Conservation (phyloP, 2,797 vertebrate genomes). For the Sternarchorhynchus goeldii region DNA sequence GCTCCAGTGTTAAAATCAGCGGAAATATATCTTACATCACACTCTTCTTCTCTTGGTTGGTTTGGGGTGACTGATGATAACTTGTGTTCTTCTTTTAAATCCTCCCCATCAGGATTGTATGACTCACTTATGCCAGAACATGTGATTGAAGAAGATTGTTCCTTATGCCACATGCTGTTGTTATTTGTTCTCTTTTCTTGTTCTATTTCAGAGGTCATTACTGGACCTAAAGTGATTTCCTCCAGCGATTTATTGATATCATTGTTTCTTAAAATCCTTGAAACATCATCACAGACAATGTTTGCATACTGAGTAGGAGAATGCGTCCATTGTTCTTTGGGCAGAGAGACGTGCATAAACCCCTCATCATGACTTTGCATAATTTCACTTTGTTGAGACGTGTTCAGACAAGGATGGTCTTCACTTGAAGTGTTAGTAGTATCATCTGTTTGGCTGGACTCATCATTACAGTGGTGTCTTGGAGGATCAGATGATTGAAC, state of each 20-base stretch:
- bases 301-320: neutral
- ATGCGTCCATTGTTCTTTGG: constrained; percentile 18
- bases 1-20: constrained; percentile 13
- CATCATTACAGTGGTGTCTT: neutral
- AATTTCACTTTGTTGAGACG: constrained; percentile 16
- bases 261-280: neutral
- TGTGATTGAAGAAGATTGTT: constrained; percentile 1
- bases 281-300: neutral
- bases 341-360: constrained; percentile 1
- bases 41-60: neutral
- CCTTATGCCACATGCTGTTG: neutral
- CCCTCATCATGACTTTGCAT: neutral
- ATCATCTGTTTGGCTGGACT: constrained; percentile 8
- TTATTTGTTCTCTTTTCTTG: constrained; percentile 12
- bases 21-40: constrained; percentile 11
- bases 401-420: constrained; percentile 11
- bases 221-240: constrained; percentile 3
- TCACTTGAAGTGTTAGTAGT: constrained; percentile 6
- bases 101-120: constrained; percentile 14
- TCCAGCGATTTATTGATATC: neutral
- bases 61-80: constrained; percentile 2
- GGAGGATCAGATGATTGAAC: constrained; percentile 11
- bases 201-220: constrained; percentile 29
- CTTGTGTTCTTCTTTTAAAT: constrained; percentile 5
- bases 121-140: constrained; percentile 17